Evolutionary conservation across 2,888 invertebrate species (phyloP), one percentile per base, ranked within the genome.

Genomic region (Dysmachus trigonus): DNA sequence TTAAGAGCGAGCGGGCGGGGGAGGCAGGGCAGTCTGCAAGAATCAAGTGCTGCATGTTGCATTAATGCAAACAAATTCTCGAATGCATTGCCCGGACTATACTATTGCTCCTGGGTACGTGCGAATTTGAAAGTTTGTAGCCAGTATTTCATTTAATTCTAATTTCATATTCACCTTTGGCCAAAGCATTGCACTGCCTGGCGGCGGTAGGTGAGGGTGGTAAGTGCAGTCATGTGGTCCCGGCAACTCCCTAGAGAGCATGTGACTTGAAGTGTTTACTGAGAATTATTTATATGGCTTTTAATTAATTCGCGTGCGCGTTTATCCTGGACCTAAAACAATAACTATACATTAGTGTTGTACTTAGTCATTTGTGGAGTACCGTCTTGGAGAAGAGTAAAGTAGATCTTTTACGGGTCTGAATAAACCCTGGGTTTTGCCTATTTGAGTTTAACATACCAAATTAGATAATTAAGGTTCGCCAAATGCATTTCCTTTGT

Each of bases 101-200:
- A 13, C 62, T 22, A 22, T 27, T 62, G 62, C 62, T 47, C n/a
- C 47, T 27, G 62, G 62, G 27, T 62, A 30, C n/a, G n/a, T 33
- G 33, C 22, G 53, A 31, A 81, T 18, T 22, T 81, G 62, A 81
- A 81, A 81, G 53, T 33, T 77, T 51, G 18, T 22, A 27, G 1
- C 53, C 62, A 33, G 30, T 51, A 81, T 53, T 51, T 62, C 53
- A 81, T 81, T 81, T 62, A 81, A 33, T 33, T 81, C 47, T 79
- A 79, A 79, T 79, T 81, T 81, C 51, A 81, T 81, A 53, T 81
- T 18, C 35, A 62, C 31, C 81, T 81, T 47, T n/a, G 62, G 22
- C 22, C 30, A 62, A 53, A n/a, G 81, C 27, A 10, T 27, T 27
- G 18, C 62, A 62, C 27, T 22, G n/a, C n/a, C n/a, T n/a, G 62